Conservation (phyloP, 1,140 invertebrate species). For the Carposina sasakii region DNA sequence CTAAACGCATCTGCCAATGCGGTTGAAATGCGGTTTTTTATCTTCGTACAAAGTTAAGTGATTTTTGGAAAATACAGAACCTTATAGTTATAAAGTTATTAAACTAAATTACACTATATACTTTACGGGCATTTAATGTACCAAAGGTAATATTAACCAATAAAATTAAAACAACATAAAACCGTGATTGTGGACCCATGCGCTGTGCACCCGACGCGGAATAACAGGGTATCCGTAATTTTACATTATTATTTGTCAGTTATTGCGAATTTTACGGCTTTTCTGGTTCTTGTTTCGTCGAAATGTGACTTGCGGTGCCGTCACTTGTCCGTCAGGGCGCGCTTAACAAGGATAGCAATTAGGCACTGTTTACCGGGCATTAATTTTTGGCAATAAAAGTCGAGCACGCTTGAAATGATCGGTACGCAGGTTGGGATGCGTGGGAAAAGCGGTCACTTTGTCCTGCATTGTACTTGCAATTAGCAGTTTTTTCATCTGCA, state of each 20-base stretch:
- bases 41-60: no score
- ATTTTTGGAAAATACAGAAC: no score
- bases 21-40: no score
- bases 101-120: conserved; percentile 28
- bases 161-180: conserved; percentile 57
- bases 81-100: conserved; percentile 38
- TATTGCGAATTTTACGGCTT: conserved; percentile 40
- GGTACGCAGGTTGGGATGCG: conserved; percentile 55
- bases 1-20: conserved; percentile 25
- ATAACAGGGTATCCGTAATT: conserved; percentile 35
- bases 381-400: conserved; percentile 72
- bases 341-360: conserved; percentile 52
- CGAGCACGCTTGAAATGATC: conserved; percentile 56
- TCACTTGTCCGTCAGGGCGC: conserved; percentile 18
- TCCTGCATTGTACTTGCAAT: conserved; percentile 62
- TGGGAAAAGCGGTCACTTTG: conserved; percentile 68
- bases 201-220: conserved; percentile 24
- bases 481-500: conserved; percentile 59
- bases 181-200: conserved; percentile 28
- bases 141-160: conserved; percentile 35
- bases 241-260: conserved; percentile 49
- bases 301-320: conserved; percentile 33
- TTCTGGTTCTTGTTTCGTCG: conserved; percentile 38
- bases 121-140: no score
- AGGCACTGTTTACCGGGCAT: conserved; percentile 64